A percentile compares a stretch with the other conserved stretches of the same genome.
Conservation (phyloP, 2,888 invertebrate species). For the Apodemia mormo region DNA sequence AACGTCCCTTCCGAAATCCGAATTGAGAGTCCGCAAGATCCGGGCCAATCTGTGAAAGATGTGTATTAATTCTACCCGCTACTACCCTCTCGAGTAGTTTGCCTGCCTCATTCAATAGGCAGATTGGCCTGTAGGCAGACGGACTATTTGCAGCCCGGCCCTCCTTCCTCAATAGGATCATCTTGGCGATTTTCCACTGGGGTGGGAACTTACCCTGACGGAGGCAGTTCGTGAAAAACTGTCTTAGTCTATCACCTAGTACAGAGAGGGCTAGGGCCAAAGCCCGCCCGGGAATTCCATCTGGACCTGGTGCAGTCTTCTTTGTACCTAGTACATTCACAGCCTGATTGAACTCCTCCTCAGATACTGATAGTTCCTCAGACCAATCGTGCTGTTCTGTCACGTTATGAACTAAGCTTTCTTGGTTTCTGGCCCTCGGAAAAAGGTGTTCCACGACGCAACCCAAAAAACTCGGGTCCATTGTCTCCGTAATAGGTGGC, state of each 20-base stretch:
- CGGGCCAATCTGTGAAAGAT: not conserved
- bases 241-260: not conserved
- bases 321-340: conserved; percentile 2
- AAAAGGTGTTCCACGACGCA: too few relatives aligned
- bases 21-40: not conserved
- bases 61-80: too few relatives aligned
- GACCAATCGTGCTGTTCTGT: not conserved
- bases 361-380: not conserved
- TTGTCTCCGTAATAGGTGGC: too few relatives aligned
- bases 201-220: not conserved
- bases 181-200: not conserved
- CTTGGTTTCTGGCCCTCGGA: too few relatives aligned
- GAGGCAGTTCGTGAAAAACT: conserved; percentile 4
- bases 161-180: too few relatives aligned
- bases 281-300: conserved; percentile 28
- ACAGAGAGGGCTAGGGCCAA: conserved; percentile 14
- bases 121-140: too few relatives aligned
- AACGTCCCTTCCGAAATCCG: not conserved
- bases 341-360: not conserved
- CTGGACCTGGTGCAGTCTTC: conserved; percentile 29
- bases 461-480: too few relatives aligned
- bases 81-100: too few relatives aligned
- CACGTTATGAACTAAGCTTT: too few relatives aligned
- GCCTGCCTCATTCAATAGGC: too few relatives aligned
- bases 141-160: too few relatives aligned